Base-by-base conservation (phyloP, 2,888 invertebrate genomes). In the Theodoxus fluviatilis region DNA sequence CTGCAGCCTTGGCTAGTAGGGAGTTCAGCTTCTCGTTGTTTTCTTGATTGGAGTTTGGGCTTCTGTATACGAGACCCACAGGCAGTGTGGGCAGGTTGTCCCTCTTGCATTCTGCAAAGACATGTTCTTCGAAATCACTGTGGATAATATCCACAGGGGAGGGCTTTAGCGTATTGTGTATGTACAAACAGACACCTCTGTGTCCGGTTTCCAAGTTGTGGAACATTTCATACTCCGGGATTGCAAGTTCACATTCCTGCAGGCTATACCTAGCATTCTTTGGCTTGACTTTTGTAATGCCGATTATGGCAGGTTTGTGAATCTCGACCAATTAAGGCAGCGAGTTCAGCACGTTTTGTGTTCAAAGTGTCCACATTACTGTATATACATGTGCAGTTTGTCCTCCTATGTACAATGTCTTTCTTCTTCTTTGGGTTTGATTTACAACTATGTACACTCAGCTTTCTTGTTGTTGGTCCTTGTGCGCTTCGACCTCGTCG, bases 11-110 rank as follows among this genome's bases (percentile, higher is more conserved):
- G 18, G 28, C 12, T 61, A 61, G 35, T 37, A 61, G 35, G 31
- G 61, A 28, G 15, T 33, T 18, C n/a, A 61, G 35, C 18, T 61
- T 61, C 33, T 61, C 35, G n/a, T 28, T 33, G 61, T 33, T 61
- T 18, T 61, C 61, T 33, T 28, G 61, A 12, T 31, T 61, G 61
- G 33, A 35, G 61, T 37, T 35, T 28, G 61, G 61, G n/a, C 35
- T 61, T n/a, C 61, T 18, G 33, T 61, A 61, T 35, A 61, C 35
- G n/a, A 61, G 61, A n/a, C 61, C 61, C 22, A 61, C 61, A 31
- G 35, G 33, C 33, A 61, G 61, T 61, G 28, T 18, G 31, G n/a
- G n/a, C 22, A 31, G 33, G 35, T 61, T n/a, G 31, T 18, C 31
- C 61, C n/a, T 28, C 35, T 61, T 28, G 35, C 61, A 61, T 31